Evolutionary conservation across 2,797 vertebrate genomes (phyloP).

Genomic region (Karalla daura): DNA sequence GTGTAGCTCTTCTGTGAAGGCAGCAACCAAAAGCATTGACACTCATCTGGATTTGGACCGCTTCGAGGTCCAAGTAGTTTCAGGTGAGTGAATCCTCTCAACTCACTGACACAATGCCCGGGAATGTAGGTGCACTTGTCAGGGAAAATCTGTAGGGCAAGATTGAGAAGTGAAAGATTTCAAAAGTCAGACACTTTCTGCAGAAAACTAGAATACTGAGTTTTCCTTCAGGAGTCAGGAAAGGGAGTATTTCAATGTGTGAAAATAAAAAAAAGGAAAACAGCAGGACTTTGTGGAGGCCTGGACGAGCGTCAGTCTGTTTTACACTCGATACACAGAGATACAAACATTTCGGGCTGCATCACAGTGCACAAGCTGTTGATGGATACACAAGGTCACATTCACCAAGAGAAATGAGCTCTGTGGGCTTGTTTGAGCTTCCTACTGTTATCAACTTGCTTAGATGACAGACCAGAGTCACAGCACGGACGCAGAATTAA

Average conservation of each 20-base stretch:
- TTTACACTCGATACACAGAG: slow-evolving; percentile 6
- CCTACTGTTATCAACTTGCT: too few relatives aligned
- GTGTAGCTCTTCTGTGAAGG: too few relatives aligned
- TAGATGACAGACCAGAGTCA: too few relatives aligned
- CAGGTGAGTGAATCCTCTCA: neutral
- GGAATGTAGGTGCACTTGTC: too few relatives aligned
- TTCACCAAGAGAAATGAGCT: neutral
- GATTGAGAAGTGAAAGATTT: neutral
- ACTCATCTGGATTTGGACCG: too few relatives aligned
- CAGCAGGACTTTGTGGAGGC: neutral
- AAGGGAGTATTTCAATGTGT: neutral
- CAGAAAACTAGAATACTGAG: neutral
- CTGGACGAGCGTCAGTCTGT: slow-evolving; percentile 1
- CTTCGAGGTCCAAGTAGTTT: neutral
- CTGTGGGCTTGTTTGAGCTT: neutral
- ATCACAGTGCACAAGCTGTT: neutral
- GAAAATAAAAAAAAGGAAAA: neutral
- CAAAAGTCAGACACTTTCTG: neutral
- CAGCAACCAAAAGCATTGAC: too few relatives aligned
- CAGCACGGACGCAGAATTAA: too few relatives aligned
- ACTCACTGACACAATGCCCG: neutral
- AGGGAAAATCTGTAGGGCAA: too few relatives aligned
- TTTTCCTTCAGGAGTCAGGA: neutral
- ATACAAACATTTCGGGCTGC: neutral
- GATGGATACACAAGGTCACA: neutral